phyloP scores from a whole-genome alignment of 2,888 invertebrate genomes.

The Eristalis intricaria region DNA sequence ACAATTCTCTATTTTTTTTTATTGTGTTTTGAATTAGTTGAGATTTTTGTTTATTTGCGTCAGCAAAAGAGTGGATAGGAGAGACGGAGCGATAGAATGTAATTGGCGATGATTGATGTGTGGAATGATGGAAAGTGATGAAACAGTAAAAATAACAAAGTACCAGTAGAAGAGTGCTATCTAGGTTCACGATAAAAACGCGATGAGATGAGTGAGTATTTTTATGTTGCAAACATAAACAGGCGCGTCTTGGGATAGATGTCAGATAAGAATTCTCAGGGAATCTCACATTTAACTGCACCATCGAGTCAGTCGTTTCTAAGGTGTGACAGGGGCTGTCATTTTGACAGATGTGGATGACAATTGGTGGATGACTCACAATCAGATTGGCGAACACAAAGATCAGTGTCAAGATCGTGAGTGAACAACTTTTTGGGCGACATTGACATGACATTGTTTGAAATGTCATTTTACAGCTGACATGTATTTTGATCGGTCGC shows the following conservation, averaged over 20 bases:
- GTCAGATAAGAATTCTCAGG: not conserved
- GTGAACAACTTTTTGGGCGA: no score
- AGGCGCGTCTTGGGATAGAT: not conserved
- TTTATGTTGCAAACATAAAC: no score
- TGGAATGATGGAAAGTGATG: not conserved
- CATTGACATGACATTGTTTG: no score
- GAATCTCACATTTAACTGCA: no score
- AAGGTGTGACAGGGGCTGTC: not conserved
- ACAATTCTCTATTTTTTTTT: not conserved
- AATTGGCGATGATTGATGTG: constrained; percentile 5
- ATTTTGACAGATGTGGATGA: not conserved
- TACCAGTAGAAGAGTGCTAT: not conserved
- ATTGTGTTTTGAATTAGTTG: not conserved
- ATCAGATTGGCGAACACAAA: no score
- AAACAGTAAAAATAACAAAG: not conserved
- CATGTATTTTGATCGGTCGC: no score
- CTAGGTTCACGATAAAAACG: not conserved
- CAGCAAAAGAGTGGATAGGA: not conserved
- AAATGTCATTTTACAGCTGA: no score
- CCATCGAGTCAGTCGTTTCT: not conserved
- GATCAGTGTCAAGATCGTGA: no score
- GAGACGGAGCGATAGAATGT: not conserved
- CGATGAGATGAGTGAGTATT: not conserved
- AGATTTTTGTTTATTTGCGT: constrained; percentile 1
- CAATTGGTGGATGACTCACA: not conserved